These are phyloP conservation scores for Centruroides sculpturatus DNA, from an alignment of 1,140 invertebrate species.

Conservation along the genomic window DNA sequence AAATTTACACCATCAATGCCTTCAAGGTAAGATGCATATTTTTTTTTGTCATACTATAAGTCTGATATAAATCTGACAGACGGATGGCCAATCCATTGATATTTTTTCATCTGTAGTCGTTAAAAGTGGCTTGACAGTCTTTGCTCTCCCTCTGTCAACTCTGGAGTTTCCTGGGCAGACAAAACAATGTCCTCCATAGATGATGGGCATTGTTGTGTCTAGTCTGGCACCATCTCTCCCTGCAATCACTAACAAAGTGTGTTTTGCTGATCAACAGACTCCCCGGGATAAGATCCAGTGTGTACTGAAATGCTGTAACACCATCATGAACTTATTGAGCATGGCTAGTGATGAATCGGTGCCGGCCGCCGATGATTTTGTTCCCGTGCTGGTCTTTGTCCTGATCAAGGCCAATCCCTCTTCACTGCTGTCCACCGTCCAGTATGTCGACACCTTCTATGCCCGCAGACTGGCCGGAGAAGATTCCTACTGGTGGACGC, in stretches of 20 bases:
- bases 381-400: slow-evolving; percentile 91
- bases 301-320: slow-evolving; percentile 67
- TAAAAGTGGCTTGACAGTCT: no score
- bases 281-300: slow-evolving; percentile 86
- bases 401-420: slow-evolving; percentile 93
- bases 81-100: no score
- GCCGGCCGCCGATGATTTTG: slow-evolving; percentile 93
- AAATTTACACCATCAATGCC: slow-evolving; percentile 78
- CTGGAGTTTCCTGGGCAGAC: no score
- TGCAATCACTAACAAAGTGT: no score
- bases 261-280: slow-evolving; percentile 34
- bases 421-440: slow-evolving; percentile 85
- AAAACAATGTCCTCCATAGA: no score
- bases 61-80: no score
- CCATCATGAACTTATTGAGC: slow-evolving; percentile 78
- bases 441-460: slow-evolving; percentile 90
- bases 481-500: slow-evolving; percentile 97
- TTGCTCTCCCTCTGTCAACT: no score
- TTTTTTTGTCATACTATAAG: no score
- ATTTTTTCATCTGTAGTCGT: no score
- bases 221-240: no score
- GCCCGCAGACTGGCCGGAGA: slow-evolving; percentile 69
- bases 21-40: slow-evolving; percentile 45
- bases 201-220: no score
- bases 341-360: slow-evolving; percentile 59